Evolutionary conservation across 1,140 invertebrate genomes (phyloP).

Genomic region (Parapsyche elsis): DNA sequence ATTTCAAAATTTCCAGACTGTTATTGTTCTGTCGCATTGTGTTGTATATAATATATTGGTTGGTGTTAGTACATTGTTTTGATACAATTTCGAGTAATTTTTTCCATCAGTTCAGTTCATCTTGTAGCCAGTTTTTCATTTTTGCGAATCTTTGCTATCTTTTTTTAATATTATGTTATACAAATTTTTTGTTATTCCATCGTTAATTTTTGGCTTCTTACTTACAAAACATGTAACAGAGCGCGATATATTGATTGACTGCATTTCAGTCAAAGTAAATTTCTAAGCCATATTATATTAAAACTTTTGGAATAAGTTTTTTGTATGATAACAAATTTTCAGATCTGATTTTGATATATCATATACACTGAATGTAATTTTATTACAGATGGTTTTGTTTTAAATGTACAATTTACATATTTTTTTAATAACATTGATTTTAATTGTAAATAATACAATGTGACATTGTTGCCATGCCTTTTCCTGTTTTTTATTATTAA

Average conservation of each 20-base stretch:
- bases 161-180: not conserved
- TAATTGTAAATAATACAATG: constrained; percentile 53
- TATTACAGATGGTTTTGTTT: not conserved
- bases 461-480: constrained; percentile 56
- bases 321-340: constrained; percentile 24
- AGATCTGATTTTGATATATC: constrained; percentile 13
- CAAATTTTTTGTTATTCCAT: too few species aligned
- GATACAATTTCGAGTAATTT: constrained; percentile 18
- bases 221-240: constrained; percentile 39
- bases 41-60: constrained; percentile 48
- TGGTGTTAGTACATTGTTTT: constrained; percentile 38
- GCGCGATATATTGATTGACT: constrained; percentile 24
- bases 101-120: not conserved
- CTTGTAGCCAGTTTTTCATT: too few species aligned
- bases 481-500: constrained; percentile 49
- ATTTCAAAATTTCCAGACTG: constrained; percentile 53
- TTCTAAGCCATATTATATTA: constrained; percentile 6
- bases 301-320: constrained; percentile 26
- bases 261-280: constrained; percentile 12
- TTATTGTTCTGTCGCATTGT: constrained; percentile 53
- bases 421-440: constrained; percentile 42
- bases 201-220: not conserved
- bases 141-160: not conserved
- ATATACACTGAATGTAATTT: not conserved
- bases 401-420: not conserved